These are phyloP conservation scores for Leistus spinibarbis DNA, from an alignment of 2,888 invertebrate genomes.

Conservation along the genomic window DNA sequence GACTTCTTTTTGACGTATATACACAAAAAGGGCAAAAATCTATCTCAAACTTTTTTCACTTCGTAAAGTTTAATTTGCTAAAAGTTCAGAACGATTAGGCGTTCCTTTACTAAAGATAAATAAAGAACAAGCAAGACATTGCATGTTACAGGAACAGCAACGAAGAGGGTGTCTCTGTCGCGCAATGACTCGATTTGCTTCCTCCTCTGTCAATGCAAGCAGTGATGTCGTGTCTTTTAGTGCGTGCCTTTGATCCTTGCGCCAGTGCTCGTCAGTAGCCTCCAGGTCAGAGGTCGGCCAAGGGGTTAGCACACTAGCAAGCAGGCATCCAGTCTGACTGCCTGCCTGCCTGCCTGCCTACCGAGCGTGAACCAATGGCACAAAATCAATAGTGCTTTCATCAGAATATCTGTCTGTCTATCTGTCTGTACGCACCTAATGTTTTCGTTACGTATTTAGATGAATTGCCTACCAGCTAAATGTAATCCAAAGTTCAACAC, in stretches of 20 bases:
- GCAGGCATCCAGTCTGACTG: not conserved
- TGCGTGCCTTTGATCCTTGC: conserved; percentile 21
- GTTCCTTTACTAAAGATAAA: not conserved
- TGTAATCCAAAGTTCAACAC: not conserved
- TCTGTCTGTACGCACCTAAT: not conserved
- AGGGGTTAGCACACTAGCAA: conserved; percentile 10
- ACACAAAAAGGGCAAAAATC: not conserved
- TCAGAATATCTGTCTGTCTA: conserved; percentile 32
- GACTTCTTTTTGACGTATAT: not conserved
- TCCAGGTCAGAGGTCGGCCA: conserved; percentile 26
- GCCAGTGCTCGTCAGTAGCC: conserved; percentile 4
- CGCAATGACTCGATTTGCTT: not conserved
- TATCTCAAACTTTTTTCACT: not conserved
- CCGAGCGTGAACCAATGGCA: conserved; percentile 33
- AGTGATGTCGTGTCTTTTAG: conserved; percentile 14
- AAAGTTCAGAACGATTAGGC: not conserved
- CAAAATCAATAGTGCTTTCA: conserved; percentile 32
- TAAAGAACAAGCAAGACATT: not conserved
- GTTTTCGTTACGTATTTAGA: not conserved
- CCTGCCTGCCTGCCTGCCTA: not conserved
- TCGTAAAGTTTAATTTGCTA: not conserved
- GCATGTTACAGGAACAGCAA: not conserved
- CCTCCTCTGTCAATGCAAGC: not conserved
- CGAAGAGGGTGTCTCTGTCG: not conserved
- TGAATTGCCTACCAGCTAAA: not conserved